Conservation (phyloP, 2,113 vertebrate species). For the Pachyramphus minor region DNA sequence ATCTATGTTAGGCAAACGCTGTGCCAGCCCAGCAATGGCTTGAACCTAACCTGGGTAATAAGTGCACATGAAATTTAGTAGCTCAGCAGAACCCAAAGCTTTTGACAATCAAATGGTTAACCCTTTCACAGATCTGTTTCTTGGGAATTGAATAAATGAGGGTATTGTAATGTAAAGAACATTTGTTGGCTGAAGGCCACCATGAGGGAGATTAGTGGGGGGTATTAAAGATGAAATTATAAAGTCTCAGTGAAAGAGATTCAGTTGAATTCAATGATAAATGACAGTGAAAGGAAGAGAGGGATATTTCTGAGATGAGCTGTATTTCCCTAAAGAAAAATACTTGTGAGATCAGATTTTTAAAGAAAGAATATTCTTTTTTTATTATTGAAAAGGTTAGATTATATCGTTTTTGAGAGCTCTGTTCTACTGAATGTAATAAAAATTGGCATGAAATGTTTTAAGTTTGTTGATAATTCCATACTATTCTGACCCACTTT, state of each 20-base stretch:
- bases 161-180: conserved; percentile 65
- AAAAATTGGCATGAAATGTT: conserved; percentile 70
- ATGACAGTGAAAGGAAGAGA: conserved; percentile 56
- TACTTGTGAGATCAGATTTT: conserved; percentile 59
- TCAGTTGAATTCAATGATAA: conserved; percentile 64
- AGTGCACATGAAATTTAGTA: conserved; percentile 54
- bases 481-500: conserved; percentile 66
- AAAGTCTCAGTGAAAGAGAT: conserved; percentile 65
- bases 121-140: conserved; percentile 41
- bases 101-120: conserved; percentile 64
- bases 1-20: conserved; percentile 35
- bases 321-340: conserved; percentile 61
- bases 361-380: conserved; percentile 51
- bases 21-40: conserved; percentile 30
- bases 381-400: conserved; percentile 61
- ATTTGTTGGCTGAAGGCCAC: conserved; percentile 64
- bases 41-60: conserved; percentile 59
- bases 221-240: conserved; percentile 68
- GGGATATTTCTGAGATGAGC: conserved; percentile 53
- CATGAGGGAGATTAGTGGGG: conserved; percentile 69
- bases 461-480: conserved; percentile 74
- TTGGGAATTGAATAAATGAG: conserved; percentile 54
- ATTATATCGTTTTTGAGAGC: conserved; percentile 66
- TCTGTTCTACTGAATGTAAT: conserved; percentile 63
- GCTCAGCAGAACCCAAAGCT: conserved; percentile 57